phyloP scores from a whole-genome alignment of 1,140 invertebrate genomes.

The Laodelphax striatellus region DNA sequence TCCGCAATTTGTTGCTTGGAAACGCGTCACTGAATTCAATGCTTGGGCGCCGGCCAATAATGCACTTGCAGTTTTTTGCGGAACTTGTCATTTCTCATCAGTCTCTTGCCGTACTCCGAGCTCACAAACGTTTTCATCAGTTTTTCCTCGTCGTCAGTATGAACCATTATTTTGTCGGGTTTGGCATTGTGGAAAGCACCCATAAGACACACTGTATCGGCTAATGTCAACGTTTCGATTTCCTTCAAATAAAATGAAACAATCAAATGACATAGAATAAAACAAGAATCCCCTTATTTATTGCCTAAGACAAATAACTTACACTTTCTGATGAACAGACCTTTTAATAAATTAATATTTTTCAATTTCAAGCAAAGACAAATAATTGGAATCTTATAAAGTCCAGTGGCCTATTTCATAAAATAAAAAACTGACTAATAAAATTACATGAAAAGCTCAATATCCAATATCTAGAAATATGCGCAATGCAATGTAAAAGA shows the following conservation, averaged over 20 bases:
- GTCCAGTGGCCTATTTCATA: too few relatives aligned
- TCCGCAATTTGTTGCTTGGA: background rate
- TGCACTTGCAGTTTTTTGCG: background rate
- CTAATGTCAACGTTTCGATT: background rate
- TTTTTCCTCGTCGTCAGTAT: background rate
- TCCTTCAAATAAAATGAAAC: background rate
- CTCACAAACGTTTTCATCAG: background rate
- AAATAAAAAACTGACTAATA: too few relatives aligned
- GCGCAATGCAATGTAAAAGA: too few relatives aligned
- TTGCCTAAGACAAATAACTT: too few relatives aligned
- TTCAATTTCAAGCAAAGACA: too few relatives aligned
- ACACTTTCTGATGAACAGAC: too few relatives aligned
- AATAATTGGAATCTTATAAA: too few relatives aligned
- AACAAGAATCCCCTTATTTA: too few relatives aligned
- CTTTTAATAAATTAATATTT: too few relatives aligned
- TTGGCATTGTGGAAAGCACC: background rate
- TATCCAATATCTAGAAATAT: too few relatives aligned
- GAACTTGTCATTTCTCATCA: background rate
- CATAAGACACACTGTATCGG: background rate
- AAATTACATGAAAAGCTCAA: too few relatives aligned
- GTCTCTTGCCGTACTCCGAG: background rate
- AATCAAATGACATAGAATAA: too few relatives aligned
- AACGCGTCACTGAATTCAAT: background rate
- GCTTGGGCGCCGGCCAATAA: background rate
- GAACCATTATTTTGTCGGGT: background rate